These are phyloP conservation scores for Varroa destructor DNA, from an alignment of 1,140 invertebrate genomes.

Conservation along the genomic window DNA sequence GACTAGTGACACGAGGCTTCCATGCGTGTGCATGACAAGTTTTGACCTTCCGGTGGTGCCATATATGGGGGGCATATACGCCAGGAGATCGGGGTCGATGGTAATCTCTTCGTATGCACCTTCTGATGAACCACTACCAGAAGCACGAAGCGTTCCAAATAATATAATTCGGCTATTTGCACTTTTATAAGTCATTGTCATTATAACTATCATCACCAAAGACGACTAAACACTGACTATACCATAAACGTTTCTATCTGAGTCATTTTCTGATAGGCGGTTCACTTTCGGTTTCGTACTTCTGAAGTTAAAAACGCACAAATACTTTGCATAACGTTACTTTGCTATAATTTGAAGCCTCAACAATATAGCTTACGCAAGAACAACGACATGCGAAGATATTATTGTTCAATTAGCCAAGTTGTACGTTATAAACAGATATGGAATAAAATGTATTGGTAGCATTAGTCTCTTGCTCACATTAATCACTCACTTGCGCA, in stretches of 20 bases:
- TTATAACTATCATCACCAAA: neutral
- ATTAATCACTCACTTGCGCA: neutral
- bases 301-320: too few species aligned
- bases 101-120: too few species aligned
- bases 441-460: too few species aligned
- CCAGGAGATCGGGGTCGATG: neutral
- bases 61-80: conserved; percentile 1
- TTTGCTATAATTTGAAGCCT: too few species aligned
- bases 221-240: neutral
- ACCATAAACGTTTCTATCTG: neutral
- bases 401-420: too few species aligned
- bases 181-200: neutral
- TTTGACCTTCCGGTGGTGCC: conserved; percentile 11
- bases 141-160: neutral
- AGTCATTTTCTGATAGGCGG: too few species aligned
- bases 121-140: neutral
- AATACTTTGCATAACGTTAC: too few species aligned
- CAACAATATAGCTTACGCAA: too few species aligned
- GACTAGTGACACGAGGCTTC: neutral
- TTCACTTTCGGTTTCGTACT: too few species aligned
- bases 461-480: neutral
- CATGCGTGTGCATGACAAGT: conserved; percentile 8
- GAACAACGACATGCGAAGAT: too few species aligned
- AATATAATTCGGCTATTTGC: neutral
- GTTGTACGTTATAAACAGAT: too few species aligned